Evolutionary conservation across 2,888 invertebrate genomes (phyloP), one percentile per base, ranked within the genome.

Genomic region (Stegana nigrithorax): DNA sequence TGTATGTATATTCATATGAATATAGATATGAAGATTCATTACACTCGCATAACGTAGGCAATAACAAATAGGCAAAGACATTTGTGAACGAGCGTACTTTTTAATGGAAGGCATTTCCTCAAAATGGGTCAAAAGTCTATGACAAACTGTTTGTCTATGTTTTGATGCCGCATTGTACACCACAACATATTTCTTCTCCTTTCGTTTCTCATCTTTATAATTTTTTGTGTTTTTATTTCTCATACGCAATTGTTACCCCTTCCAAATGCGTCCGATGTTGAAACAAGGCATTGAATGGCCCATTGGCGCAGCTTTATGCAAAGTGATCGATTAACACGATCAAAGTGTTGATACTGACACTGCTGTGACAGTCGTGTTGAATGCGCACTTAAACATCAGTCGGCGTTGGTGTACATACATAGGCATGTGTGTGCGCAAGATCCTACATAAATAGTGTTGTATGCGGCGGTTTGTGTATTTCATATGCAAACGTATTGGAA

Each of bases 41-140:
- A n/a, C n/a, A n/a, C n/a, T n/a, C n/a, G n/a, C n/a, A n/a, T n/a
- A n/a, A n/a, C n/a, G n/a, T n/a, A 12, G 4, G 39, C 39, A 39
- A 39, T 39, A 39, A 39, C 39, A 39, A 39, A 39, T n/a, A n/a
- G n/a, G n/a, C n/a, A n/a, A n/a, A n/a, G 39, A 14, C 14, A 14
- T 14, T 17, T 42, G 42, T 42, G 42, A n/a, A n/a, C n/a, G n/a
- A 42, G 42, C n/a, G 17, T 14, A n/a, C 5, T 10, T 39, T 39
- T 17, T 75, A 75, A 76, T 77, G 73, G 73, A 68, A 78, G 76
- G 70, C 79, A 81, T 78, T 83, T 80, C 74, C 77, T 77, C 75
- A 77, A 85, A 84, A 85, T 85, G 80, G 85, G 84, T 84, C 85
- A 85, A 84, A 84, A 85, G 85, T 83, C 83, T 81, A 75, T 78